These are phyloP conservation scores for Manis pentadactyla DNA, from an alignment of 2,797 vertebrate genomes.

Conservation along the genomic window DNA sequence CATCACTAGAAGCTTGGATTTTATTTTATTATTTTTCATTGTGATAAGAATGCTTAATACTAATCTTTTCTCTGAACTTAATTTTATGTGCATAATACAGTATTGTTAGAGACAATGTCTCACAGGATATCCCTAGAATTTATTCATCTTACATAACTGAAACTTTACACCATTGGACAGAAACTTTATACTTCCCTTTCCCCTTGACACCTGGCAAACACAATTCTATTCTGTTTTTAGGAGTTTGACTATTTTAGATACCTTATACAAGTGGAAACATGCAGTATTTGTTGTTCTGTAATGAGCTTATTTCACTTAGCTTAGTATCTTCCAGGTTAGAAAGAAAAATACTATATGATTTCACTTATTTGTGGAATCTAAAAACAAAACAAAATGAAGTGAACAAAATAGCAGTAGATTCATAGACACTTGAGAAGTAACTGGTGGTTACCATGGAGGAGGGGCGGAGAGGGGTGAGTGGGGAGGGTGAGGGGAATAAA, in stretches of 20 bases:
- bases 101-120: neutral
- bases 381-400: too few relatives aligned
- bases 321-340: neutral
- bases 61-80: neutral
- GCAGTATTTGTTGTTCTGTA: neutral
- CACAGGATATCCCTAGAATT: neutral
- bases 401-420: too few relatives aligned
- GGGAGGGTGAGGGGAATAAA: too few relatives aligned
- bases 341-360: too few relatives aligned
- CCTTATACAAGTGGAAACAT: neutral
- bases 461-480: too few relatives aligned
- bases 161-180: neutral
- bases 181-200: neutral
- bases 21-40: neutral
- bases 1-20: neutral
- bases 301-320: neutral
- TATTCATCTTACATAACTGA: neutral
- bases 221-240: neutral
- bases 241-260: neutral
- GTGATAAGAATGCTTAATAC: neutral
- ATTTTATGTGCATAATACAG: neutral
- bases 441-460: too few relatives aligned
- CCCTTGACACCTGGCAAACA: neutral
- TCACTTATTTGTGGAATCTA: too few relatives aligned
- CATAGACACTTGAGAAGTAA: too few relatives aligned